Evolutionary conservation across 2,888 invertebrate genomes (phyloP), one percentile per base, ranked within the genome.

Genomic region (Yponomeuta malinellus): DNA sequence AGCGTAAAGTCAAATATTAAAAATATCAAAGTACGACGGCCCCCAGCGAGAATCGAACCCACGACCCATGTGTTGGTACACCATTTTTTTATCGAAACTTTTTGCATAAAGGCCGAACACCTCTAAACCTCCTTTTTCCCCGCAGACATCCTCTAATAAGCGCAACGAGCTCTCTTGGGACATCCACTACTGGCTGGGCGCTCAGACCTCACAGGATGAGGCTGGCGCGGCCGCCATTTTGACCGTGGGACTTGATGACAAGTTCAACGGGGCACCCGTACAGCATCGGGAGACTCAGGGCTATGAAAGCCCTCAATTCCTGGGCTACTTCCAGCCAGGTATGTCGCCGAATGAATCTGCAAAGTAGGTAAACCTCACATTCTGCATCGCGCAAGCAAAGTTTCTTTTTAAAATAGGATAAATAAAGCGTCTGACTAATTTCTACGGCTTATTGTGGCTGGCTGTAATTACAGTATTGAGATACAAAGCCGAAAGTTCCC

Each of bases 171-270:
- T 95, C 12, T 90, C 93, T 37, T 97, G 97, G 96, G 96, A 98
- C 81, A 94, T 97, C 70, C 96, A 97, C 86, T 98, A 96, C 88
- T 98, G 98, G 97, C 93, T 98, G 65, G 98, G 97, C 59, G 94
- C 94, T 65, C 93, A 96, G 79, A 96, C 96, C 0, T 94, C 95
- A 0, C 95, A 95, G 83, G 96, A 96, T 83, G 96, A 96, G 86
- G 93, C 95, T 2, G 96, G 96, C 0, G 93, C 96, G 3, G 96
- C 96, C 0, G 96, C 96, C 72, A 96, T 96, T 71, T 85, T 95
- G 74, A 94, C 97, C 0, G 97, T 98, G 0, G 97, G 97, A 71
- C 87, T 98, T 70, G 98, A 98, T 78, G 97, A 98, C 79, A 93
- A 94, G 72, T 93, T 98, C 63, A 95, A 95, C 12, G 98, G 98